These are phyloP conservation scores for Stichodactyla mertensii DNA, from an alignment of 64 coral and sea anemone species.

Conservation along the genomic window DNA sequence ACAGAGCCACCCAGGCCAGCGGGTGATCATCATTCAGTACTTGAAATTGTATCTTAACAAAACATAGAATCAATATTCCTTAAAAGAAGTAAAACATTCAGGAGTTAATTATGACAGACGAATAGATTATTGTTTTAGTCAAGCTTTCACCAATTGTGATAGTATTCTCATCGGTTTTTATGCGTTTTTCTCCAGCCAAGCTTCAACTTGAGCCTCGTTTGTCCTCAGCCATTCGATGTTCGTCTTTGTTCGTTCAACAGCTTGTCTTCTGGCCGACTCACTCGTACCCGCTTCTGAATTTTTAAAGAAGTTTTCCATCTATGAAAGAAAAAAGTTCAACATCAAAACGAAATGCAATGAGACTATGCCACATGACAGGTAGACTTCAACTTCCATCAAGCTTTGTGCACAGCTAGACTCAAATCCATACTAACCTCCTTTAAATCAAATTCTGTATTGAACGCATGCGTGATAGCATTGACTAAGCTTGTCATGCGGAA, in stretches of 20 bases:
- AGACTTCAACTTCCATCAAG: background rate
- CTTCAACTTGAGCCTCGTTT: slow-evolving; percentile 54
- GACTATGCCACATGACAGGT: too few species aligned
- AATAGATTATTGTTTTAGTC: background rate
- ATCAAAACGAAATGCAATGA: background rate
- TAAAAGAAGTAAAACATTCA: too few species aligned
- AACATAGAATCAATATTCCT: background rate
- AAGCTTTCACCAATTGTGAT: background rate
- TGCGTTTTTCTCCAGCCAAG: slow-evolving; percentile 39
- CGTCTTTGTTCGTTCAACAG: slow-evolving; percentile 51
- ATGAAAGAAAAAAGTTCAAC: background rate
- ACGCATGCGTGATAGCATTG: slow-evolving; percentile 47
- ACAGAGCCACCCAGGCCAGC: background rate
- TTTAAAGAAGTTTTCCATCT: slow-evolving; percentile 72
- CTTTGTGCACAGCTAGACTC: background rate
- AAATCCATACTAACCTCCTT: slow-evolving; percentile 40
- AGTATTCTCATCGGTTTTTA: background rate
- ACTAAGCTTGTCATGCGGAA: slow-evolving; percentile 72
- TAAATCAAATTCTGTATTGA: slow-evolving; percentile 69
- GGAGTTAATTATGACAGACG: too few species aligned
- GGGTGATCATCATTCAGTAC: background rate
- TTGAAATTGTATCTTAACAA: background rate
- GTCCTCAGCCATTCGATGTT: slow-evolving; percentile 74
- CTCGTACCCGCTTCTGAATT: slow-evolving; percentile 61
- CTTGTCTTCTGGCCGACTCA: slow-evolving; percentile 56